Evolutionary conservation across 2,797 vertebrate species (phyloP), one percentile per base, ranked within the genome.

Genomic region (Notamacropus eugenii): DNA sequence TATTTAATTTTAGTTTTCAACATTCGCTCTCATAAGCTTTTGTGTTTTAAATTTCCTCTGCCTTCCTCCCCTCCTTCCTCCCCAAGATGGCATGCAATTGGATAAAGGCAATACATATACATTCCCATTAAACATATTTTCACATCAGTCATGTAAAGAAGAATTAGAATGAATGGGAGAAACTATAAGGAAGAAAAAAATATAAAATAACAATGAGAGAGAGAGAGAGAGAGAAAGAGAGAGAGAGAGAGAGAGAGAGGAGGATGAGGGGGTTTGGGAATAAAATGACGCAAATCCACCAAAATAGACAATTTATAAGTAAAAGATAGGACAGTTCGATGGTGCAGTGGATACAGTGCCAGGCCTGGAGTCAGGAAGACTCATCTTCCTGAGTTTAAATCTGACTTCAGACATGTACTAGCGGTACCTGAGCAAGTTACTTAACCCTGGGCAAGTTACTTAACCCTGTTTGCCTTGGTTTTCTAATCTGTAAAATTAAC

Each of bases 201-300:
- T 1, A 46, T 46, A 55, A 19, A 16, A 24, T 5, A 56, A 56
- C 19, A 56, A 22, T 22, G 6, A 24, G 55, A 0, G 55, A 56
- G 55, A 24, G 55, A 56, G 22, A 55, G 55, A 19, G 14, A 56
- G 4, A 31, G 29, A 67, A 31, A 40, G 34, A 5, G 6, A 24
- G 55, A 0, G 6, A 24, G 55, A 0, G 6, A 24, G 55, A 0
- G 6, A 24, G 55, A 0, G 6, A 24, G 55, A 0, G 52, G 5
- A 4, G 52, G 52, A 2, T 50, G 52, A 52, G 52, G 52, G 52
- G 52, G 5, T 52, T 50, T 52, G 52, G 52, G 34, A 67, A 40
- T 74, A 40, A 74, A 74, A 74, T 40, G 29, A 40, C n/a, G 40
- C n/a, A 67, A 67, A 40, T 1, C 4, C 16, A 74, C 4, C 67